Conservation (phyloP, 1,140 invertebrate genomes). For the Danaus melanippus region DNA sequence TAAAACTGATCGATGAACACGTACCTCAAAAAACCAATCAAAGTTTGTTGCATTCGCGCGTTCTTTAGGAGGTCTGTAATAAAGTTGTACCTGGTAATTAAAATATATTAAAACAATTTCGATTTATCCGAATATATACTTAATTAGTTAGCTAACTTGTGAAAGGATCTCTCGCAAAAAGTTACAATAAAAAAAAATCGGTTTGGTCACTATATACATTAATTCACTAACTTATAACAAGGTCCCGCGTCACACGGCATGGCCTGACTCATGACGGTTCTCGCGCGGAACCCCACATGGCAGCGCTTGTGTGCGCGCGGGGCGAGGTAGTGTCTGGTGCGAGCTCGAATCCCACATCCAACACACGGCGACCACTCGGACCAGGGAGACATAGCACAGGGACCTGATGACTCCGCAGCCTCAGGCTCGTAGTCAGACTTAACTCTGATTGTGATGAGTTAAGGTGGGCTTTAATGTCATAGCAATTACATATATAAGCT, state of each 20-base stretch:
- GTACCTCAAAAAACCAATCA: slow-evolving; percentile 59
- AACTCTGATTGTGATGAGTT: slow-evolving; percentile 24
- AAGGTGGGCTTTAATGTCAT: no score
- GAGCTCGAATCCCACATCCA: slow-evolving; percentile 53
- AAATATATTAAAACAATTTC: no score
- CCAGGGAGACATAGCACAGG: slow-evolving; percentile 63
- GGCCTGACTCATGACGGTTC: slow-evolving; percentile 57
- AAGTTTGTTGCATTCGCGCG: slow-evolving; percentile 42
- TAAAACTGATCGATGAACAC: slow-evolving; percentile 9
- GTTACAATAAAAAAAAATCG: no score
- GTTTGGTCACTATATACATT: background rate
- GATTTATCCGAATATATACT: no score
- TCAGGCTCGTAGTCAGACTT: slow-evolving; percentile 60
- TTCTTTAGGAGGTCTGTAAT: slow-evolving; percentile 36
- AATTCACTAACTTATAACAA: slow-evolving; percentile 36
- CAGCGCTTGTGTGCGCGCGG: slow-evolving; percentile 63
- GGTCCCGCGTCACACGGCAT: slow-evolving; percentile 57
- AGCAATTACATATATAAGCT: no score
- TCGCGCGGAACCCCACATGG: slow-evolving; percentile 47
- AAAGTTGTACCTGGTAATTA: slow-evolving; percentile 10
- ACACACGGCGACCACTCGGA: slow-evolving; percentile 63
- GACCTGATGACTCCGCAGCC: slow-evolving; percentile 41
- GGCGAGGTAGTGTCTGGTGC: slow-evolving; percentile 56
- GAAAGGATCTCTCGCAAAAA: no score
- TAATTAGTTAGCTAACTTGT: no score